These are phyloP conservation scores for Ditula angustiorana DNA, from an alignment of 2,888 invertebrate species.

Conservation along the genomic window DNA sequence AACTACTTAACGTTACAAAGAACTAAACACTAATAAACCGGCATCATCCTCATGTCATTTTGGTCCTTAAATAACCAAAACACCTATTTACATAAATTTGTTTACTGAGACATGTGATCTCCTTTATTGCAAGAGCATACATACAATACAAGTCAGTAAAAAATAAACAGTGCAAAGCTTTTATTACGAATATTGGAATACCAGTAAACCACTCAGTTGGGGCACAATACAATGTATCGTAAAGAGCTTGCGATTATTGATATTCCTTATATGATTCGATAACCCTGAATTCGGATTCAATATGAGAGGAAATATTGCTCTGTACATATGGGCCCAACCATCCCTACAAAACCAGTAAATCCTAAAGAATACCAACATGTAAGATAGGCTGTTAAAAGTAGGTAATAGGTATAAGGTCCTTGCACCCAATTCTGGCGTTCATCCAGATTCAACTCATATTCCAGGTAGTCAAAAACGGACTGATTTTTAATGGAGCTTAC, in stretches of 20 bases:
- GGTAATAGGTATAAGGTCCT: too few relatives aligned
- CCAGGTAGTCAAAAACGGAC: neutral
- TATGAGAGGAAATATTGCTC: constrained; percentile 9
- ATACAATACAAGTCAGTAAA: neutral
- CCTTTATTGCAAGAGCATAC: neutral
- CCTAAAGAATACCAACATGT: too few relatives aligned
- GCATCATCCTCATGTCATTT: too few relatives aligned
- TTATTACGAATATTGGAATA: constrained; percentile 17
- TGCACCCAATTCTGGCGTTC: too few relatives aligned
- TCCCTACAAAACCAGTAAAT: neutral
- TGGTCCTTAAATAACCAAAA: neutral
- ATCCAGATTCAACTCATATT: too few relatives aligned
- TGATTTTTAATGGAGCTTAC: neutral
- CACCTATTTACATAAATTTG: neutral
- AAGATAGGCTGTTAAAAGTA: too few relatives aligned
- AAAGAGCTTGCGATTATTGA: constrained; percentile 17
- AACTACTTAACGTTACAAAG: too few relatives aligned
- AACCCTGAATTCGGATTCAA: constrained; percentile 19
- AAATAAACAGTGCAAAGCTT: constrained; percentile 6
- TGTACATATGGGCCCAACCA: neutral
- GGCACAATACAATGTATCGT: constrained; percentile 16
- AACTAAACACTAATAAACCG: neutral
- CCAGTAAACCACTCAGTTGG: constrained; percentile 13
- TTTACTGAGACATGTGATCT: neutral
- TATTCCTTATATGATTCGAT: constrained; percentile 13